Evolutionary conservation across 2,113 vertebrate species (phyloP).

Genomic region (Chascanopsetta lugubris): DNA sequence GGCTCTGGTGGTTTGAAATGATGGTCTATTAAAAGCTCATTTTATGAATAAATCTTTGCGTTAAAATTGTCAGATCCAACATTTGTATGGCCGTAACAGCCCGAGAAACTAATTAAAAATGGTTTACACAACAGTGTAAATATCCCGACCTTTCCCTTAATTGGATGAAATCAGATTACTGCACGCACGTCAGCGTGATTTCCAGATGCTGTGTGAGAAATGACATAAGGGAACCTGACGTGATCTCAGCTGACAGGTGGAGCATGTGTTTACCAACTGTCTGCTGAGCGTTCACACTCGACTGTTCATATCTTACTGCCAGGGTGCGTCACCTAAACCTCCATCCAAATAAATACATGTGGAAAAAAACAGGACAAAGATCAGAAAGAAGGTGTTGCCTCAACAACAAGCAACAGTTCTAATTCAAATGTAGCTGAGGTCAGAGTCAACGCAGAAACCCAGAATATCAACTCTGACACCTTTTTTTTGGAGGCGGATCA

Average conservation of each 20-base stretch:
- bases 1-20: too few relatives aligned
- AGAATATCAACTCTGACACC: slow-evolving; percentile 25
- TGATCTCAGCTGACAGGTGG: slow-evolving; percentile 11
- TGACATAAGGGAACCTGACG: slow-evolving; percentile 6
- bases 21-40: too few relatives aligned
- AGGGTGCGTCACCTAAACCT: too few relatives aligned
- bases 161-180: slow-evolving; percentile 21
- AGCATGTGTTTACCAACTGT: slow-evolving; percentile 1
- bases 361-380: not conserved
- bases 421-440: slow-evolving; percentile 6
- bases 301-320: not conserved
- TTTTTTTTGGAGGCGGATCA: slow-evolving; percentile 22
- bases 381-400: too few relatives aligned
- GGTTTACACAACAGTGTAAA: not conserved
- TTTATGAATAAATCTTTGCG: not conserved
- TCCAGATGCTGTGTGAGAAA: not conserved
- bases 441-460: slow-evolving; percentile 31
- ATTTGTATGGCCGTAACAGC: not conserved
- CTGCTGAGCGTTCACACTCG: not conserved
- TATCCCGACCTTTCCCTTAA: not conserved
- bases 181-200: not conserved
- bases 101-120: not conserved
- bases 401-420: not conserved
- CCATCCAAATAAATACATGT: too few relatives aligned
- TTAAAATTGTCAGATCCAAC: not conserved